Evolutionary conservation across 2,888 invertebrate genomes (phyloP).

Genomic region (Drosophila austrosaltans): DNA sequence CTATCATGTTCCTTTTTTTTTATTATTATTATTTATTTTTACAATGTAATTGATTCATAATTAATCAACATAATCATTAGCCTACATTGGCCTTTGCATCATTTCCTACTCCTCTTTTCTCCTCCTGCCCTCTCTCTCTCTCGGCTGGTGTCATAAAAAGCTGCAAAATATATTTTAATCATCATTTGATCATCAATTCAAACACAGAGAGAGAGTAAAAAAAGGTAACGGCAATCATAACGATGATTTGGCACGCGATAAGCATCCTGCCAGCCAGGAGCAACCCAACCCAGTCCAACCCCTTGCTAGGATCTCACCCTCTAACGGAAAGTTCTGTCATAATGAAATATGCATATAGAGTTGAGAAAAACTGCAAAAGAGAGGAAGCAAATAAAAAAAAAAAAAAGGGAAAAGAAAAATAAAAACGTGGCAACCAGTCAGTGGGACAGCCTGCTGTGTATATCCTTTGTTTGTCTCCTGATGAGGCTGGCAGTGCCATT

Average conservation of each 20-base stretch:
- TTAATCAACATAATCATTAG: slow-evolving; percentile 75
- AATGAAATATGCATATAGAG: slow-evolving; percentile 70
- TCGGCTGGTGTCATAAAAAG: slow-evolving; percentile 20
- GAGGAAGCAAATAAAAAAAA: slow-evolving; percentile 5
- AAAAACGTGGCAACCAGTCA: slow-evolving; percentile 20
- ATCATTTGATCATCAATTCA: slow-evolving; percentile 79
- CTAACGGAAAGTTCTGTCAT: slow-evolving; percentile 54
- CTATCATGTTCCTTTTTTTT: slow-evolving; percentile 34
- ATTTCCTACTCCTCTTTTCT: background rate
- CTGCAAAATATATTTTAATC: slow-evolving; percentile 73
- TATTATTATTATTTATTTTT: slow-evolving; percentile 27
- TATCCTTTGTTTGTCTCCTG: slow-evolving; percentile 57
- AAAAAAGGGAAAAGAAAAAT: slow-evolving; percentile 12
- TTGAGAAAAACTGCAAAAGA: background rate
- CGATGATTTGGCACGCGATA: slow-evolving; percentile 81
- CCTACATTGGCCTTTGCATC: background rate
- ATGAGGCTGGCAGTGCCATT: slow-evolving; percentile 22
- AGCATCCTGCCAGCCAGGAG: slow-evolving; percentile 35
- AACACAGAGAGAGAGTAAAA: slow-evolving; percentile 29
- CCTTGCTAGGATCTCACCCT: slow-evolving; percentile 31
- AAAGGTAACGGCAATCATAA: slow-evolving; percentile 71
- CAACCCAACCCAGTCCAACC: slow-evolving; percentile 18
- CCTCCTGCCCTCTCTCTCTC: too few relatives aligned
- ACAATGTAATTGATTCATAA: slow-evolving; percentile 75
- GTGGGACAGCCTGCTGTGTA: slow-evolving; percentile 47